A percentile compares a stretch with the other conserved stretches of the same genome.
Evolutionary conservation across 2,797 vertebrate genomes (phyloP).

Genomic region (Paratrypauchen microcephalus): DNA sequence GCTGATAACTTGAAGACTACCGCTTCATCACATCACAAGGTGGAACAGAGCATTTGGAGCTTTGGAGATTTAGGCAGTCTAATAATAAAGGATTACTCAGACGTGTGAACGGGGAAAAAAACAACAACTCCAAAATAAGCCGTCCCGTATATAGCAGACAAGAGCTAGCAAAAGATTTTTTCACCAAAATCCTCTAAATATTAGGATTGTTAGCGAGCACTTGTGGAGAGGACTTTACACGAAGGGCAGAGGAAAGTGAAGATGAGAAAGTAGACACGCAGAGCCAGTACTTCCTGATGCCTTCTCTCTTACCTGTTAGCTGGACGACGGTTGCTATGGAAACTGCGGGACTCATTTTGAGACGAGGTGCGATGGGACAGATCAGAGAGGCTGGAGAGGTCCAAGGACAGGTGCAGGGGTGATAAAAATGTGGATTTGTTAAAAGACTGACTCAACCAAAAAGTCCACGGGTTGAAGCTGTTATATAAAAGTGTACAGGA

Average conservation of each 20-base stretch:
- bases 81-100: too few species aligned
- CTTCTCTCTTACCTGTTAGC: constrained; percentile 68
- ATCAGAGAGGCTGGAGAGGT: constrained; percentile 43
- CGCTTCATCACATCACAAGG: too few species aligned
- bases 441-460: constrained; percentile 56
- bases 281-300: constrained; percentile 57
- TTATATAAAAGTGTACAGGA: neutral
- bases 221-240: constrained; percentile 8
- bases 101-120: too few species aligned
- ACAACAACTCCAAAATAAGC: constrained; percentile 40
- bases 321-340: constrained; percentile 78
- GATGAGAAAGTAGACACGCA: constrained; percentile 49
- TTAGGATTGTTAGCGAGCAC: constrained; percentile 59
- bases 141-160: constrained; percentile 40
- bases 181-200: constrained; percentile 61
- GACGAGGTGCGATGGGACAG: constrained; percentile 40
- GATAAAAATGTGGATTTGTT: constrained; percentile 69
- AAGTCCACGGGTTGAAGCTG: constrained; percentile 9
- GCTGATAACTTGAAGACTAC: too few species aligned
- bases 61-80: too few species aligned
- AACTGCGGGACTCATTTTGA: constrained; percentile 62
- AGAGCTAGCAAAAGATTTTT: constrained; percentile 49
- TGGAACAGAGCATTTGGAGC: too few species aligned
- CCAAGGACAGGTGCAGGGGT: constrained; percentile 57
- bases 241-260: constrained; percentile 54